Evolutionary conservation across 2,888 invertebrate genomes (phyloP).

Genomic region (Eristalis tenax): DNA sequence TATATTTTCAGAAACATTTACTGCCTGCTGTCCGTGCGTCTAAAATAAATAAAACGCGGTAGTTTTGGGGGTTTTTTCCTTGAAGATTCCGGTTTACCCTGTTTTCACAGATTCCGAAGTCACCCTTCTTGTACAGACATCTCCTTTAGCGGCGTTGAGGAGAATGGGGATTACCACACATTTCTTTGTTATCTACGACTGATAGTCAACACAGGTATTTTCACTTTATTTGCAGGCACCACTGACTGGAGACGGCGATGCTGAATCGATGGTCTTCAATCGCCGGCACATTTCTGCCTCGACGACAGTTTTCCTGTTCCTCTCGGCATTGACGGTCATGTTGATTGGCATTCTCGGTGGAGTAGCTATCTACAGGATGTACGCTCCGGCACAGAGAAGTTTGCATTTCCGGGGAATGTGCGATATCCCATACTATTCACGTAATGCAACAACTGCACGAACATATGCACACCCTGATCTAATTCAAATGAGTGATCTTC

Average conservation of each 20-base stretch:
- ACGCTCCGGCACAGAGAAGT: conserved; percentile 84
- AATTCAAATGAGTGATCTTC: conserved; percentile 77
- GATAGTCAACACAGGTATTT: not conserved
- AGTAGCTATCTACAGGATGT: conserved; percentile 88
- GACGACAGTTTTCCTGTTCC: conserved; percentile 85
- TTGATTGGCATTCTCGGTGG: conserved; percentile 88
- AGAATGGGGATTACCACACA: no score
- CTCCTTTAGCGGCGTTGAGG: no score
- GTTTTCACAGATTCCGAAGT: no score
- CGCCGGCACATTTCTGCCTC: conserved; percentile 83
- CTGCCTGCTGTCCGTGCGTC: no score
- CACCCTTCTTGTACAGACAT: no score
- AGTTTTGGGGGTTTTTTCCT: not conserved
- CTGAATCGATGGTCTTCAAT: conserved; percentile 80
- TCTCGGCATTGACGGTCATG: conserved; percentile 87
- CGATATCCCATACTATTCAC: conserved; percentile 79
- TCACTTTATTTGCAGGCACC: conserved; percentile 75
- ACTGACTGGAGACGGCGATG: conserved; percentile 81
- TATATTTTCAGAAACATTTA: no score
- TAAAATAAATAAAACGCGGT: not conserved
- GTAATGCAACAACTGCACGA: conserved; percentile 76
- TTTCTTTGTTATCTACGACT: no score
- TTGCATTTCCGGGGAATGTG: conserved; percentile 80
- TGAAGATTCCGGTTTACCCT: no score
- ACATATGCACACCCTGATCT: conserved; percentile 77